Base-by-base conservation (phyloP, 2,113 vertebrate species). In the Sterrhoptilus dennistouni region DNA sequence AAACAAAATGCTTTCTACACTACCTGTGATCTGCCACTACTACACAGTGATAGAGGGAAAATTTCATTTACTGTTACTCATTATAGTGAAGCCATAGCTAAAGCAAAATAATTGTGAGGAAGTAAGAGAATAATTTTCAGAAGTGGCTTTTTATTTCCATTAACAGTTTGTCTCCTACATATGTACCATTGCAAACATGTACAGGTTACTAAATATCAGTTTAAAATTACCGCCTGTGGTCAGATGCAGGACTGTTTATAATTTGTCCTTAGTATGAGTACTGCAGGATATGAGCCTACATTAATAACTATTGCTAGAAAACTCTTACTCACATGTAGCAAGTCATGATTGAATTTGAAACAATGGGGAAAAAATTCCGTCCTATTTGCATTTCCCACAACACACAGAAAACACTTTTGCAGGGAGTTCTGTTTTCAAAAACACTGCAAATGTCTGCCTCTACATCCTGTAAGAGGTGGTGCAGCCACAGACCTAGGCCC, bases 61-160 rank as follows among this genome's bases (percentile, higher is more conserved):
- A 92, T 90, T 89, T 96, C 95, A 96, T 91, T 95, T 95, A 94
- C 65, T 94, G 59, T 66, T 88, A 80, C 72, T 93, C 81, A 83
- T 95, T 89, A 94, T 7, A 96, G 87, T 79, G 91, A 54, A 47
- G 83, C 61, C 89, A 95, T 81, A 80, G 54, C 91, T 91, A 96
- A 97, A 94, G 90, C 64, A 93, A 47, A 93, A 20, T 71, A 91
- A 96, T 83, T 96, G 70, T 84, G 86, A 89, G 83, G 77, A 77
- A 85, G 87, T 19, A 85, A 24, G 36, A 86, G 8, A 90, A 52
- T 9, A 4, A 31, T 69, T 94, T 78, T 47, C 79, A 90, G 31
- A 83, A 49, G 50, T 35, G 50, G 69, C 18, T 84, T 95, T 93
- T 89, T 72, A 66, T 88, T 93, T 87, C 56, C 69, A 52, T 74